These are phyloP conservation scores for Schizopygopsis pylzovi DNA, from an alignment of 2,797 vertebrate species.

Conservation along the genomic window DNA sequence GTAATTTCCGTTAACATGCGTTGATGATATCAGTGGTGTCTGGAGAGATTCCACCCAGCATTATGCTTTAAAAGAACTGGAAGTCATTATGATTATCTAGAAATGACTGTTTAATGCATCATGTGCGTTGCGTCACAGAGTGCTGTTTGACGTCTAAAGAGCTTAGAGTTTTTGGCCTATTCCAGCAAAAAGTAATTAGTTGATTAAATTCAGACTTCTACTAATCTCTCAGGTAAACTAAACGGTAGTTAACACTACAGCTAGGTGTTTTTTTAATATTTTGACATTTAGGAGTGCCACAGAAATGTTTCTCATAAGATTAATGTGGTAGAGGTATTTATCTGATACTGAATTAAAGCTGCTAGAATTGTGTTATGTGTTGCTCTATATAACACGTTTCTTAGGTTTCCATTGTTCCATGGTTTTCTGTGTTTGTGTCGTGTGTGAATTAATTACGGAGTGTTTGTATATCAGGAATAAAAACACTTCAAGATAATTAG, in stretches of 20 bases:
- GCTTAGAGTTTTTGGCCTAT: background rate
- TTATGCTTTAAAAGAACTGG: slow-evolving; percentile 8
- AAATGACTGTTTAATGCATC: slow-evolving; percentile 15
- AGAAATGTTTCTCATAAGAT: background rate
- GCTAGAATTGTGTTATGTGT: background rate
- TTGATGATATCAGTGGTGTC: slow-evolving; percentile 22
- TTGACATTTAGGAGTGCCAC: background rate
- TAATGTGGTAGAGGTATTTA: background rate
- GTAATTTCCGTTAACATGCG: background rate
- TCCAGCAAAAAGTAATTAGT: background rate
- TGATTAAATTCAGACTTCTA: background rate
- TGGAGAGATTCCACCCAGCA: background rate
- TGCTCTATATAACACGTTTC: background rate
- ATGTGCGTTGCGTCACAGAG: background rate
- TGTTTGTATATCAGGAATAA: slow-evolving; percentile 4
- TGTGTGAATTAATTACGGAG: background rate
- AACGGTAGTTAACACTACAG: background rate
- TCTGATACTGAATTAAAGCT: background rate
- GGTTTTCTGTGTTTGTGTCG: background rate
- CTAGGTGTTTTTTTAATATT: background rate
- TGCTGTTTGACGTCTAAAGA: background rate
- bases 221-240: background rate
- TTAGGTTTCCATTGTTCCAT: background rate
- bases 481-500: slow-evolving; percentile 29
- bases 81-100: slow-evolving; percentile 20